Base-by-base conservation (phyloP, 1,140 invertebrate species). In the Ptiloglossa arizonensis region DNA sequence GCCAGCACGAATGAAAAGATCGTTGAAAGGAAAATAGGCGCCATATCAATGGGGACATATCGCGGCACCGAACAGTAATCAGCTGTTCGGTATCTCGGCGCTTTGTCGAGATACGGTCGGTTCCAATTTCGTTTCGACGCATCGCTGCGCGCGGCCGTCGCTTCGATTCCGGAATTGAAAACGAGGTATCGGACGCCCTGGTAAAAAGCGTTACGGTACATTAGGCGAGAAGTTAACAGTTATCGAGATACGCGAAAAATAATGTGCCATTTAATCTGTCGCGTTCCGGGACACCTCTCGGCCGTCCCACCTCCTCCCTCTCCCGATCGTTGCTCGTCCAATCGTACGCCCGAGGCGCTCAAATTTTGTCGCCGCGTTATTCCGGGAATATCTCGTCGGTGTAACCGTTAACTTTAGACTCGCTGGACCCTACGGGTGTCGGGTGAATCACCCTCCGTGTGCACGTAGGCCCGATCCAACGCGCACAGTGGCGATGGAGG, bases 201-300 rank as follows among this genome's bases (percentile, higher is more conserved):
- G 27, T n/a, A 19, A 57, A 17, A 57, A 57, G 4, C 15, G 54
- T 32, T 17, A 57, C 54, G 54, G 54, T 32, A 32, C 54, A 57
- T 57, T 57, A 57, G 54, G 27, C 54, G 54, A 27, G 54, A 13
- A 57, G 54, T 57, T 57, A 57, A 57, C 54, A 57, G 54, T 57
- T 57, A 57, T 57, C 54, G 54, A 32, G 54, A 57, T 57, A 57
- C 32, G 32, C 54, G 54, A 32, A 32, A 32, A 57, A 57, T 57
- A 57, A 57, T 57, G 27, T 29, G 5, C 0, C 27, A 19, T 19
- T 32, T 17, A 1, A 27, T 19, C 52, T 19, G 27, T 32, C 46
- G 15, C 15, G 17, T 27, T 32, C 27, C 29, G n/a, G n/a, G n/a
- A n/a, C n/a, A n/a, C 27, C 54, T 1, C 54, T 1, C 27, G 27